Conservation (phyloP, 1,140 invertebrate species). For the Anadara kagoshimensis region DNA sequence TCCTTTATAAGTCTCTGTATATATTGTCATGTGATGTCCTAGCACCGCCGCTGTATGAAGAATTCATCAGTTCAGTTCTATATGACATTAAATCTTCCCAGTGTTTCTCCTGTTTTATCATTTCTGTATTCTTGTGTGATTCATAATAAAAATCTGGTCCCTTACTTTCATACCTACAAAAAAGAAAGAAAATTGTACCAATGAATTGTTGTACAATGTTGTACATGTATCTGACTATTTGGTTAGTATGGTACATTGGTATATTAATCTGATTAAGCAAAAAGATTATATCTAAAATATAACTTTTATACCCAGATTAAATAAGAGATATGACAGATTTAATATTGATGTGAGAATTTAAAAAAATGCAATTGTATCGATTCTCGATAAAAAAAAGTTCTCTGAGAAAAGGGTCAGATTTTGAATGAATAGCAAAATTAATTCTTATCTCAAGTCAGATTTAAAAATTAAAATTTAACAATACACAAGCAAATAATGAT, state of each 20-base stretch:
- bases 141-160: constrained; percentile 43
- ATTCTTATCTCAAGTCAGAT: too few species aligned
- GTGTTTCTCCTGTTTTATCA: constrained; percentile 34
- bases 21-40: too few species aligned
- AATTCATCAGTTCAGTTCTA: constrained; percentile 6
- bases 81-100: constrained; percentile 21
- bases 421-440: too few species aligned
- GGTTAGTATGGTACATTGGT: neutral
- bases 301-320: neutral
- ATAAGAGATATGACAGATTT: too few species aligned
- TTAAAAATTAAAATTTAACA: too few species aligned
- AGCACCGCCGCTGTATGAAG: neutral
- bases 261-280: neutral
- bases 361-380: too few species aligned
- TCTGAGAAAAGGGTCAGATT: too few species aligned
- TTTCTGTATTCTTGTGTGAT: constrained; percentile 41
- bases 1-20: too few species aligned
- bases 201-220: neutral
- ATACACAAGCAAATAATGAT: too few species aligned
- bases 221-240: neutral
- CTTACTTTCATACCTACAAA: constrained; percentile 36
- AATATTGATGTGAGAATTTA: too few species aligned
- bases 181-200: neutral
- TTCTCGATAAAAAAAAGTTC: too few species aligned
- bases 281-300: too few species aligned